Evolutionary conservation across 2,888 invertebrate species (phyloP), one percentile per base, ranked within the genome.

Genomic region (Mythimna impura): DNA sequence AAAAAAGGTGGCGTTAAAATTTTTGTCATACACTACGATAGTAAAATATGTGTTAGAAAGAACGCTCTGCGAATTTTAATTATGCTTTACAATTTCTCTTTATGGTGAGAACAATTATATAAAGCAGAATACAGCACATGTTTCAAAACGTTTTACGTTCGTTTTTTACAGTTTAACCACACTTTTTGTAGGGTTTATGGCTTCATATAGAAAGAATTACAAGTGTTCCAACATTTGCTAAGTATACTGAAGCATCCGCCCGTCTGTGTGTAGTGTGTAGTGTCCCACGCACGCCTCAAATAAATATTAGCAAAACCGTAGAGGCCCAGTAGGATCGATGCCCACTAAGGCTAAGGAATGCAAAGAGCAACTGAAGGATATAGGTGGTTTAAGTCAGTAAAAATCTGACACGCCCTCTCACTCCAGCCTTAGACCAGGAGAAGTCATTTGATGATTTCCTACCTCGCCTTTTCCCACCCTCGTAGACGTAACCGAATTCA

Each of bases 1-100:
- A 40, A 60, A 67, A 73, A 54, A 67, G 62, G 65, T 43, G 58
- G 52, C 43, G 36, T 78, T 78, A 58, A 73, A 61, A 67, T 71
- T 82, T 80, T 72, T 50, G 68, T 68, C 70, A 72, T 74, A 69
- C 66, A 57, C 63, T 63, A 30, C 43, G 60, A 73, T 82, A 57
- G 75, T 50, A 73, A 68, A 68, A 77, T 75, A 67, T 66, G 63
- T 76, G 63, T 80, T 66, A 34, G 20, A 47, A 67, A 43, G 22
- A 40, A 79, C 75, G 83, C 68, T 64, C 25, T 64, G 60, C 50
- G 83, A 81, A 85, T 84, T 75, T 77, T 65, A 76, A 79, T 67
- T 40, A 50, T 14, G 34, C 36, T 69, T 80, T 10, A 66, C 12
- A 76, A 81, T 67, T 71, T 67, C 60, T 22, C 66, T 66, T 57